Percentiles rank a stretch among this genome's conserved stretches.
These are phyloP conservation scores for Globicephala melas DNA, from an alignment of 2,113 vertebrate genomes.

Conservation along the genomic window DNA sequence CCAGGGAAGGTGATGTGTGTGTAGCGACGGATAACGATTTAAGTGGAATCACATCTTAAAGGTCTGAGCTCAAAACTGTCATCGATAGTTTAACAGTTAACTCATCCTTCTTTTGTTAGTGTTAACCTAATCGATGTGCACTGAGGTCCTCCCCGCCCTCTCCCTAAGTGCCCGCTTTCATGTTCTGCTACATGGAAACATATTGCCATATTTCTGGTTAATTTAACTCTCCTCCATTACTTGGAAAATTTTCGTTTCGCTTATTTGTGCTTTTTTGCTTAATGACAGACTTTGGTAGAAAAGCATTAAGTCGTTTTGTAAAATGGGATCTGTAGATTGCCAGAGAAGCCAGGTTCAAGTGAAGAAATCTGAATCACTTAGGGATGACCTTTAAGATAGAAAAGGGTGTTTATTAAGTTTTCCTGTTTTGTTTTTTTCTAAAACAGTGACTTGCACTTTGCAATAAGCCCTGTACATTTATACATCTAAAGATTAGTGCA, in stretches of 20 bases:
- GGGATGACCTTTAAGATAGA: constrained; percentile 33
- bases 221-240: constrained; percentile 56
- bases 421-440: neutral
- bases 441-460: neutral
- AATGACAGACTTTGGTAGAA: constrained; percentile 45
- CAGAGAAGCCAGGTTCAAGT: constrained; percentile 28
- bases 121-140: constrained; percentile 13
- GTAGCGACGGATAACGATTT: neutral
- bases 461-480: constrained; percentile 20
- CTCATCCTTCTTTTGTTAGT: constrained; percentile 55
- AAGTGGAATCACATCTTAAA: neutral
- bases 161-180: constrained; percentile 20
- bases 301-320: constrained; percentile 46
- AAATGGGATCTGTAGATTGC: constrained; percentile 6
- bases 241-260: constrained; percentile 14
- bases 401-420: neutral
- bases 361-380: constrained; percentile 31
- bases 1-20: neutral
- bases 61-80: constrained; percentile 61
- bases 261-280: constrained; percentile 53
- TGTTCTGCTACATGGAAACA: constrained; percentile 60
- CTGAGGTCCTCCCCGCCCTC: constrained; percentile 6
- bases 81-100: constrained; percentile 36
- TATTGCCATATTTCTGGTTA: constrained; percentile 51
- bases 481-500: neutral